Conservation (phyloP, 1,140 invertebrate species). For the Ceratoteleas bidentatus region DNA sequence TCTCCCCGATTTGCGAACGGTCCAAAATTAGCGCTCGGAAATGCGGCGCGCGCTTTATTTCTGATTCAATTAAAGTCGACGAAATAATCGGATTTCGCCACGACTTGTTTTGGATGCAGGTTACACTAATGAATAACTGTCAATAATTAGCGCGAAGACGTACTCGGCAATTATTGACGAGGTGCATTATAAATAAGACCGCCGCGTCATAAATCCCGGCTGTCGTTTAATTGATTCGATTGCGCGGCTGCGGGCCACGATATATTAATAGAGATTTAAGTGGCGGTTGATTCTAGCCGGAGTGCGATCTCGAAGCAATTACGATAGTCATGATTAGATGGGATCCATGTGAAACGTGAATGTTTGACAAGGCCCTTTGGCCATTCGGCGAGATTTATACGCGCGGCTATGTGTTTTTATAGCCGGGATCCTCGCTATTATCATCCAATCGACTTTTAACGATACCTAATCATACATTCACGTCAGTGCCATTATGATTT, state of each 20-base stretch:
- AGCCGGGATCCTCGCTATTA: constrained; percentile 26
- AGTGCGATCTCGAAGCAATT: constrained; percentile 63
- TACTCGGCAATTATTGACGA: too few species aligned
- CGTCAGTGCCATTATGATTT: constrained; percentile 43
- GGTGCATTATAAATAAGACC: too few species aligned
- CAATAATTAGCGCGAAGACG: too few species aligned
- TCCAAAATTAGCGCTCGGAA: too few species aligned
- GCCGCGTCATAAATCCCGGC: not conserved
- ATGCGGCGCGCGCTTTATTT: too few species aligned
- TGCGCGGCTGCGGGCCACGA: constrained; percentile 18
- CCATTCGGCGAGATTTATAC: constrained; percentile 44
- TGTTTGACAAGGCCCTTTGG: constrained; percentile 37
- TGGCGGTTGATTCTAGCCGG: constrained; percentile 50
- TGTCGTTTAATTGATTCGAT: constrained; percentile 55
- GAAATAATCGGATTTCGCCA: too few species aligned
- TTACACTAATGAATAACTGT: too few species aligned
- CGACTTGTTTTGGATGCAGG: too few species aligned
- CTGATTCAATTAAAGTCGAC: too few species aligned
- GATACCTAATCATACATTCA: constrained; percentile 49
- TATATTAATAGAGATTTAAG: constrained; percentile 58
- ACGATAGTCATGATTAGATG: constrained; percentile 53
- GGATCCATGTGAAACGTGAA: constrained; percentile 40
- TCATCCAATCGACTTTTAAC: constrained; percentile 51
- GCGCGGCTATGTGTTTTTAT: constrained; percentile 35
- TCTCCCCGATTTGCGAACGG: too few species aligned